Base-by-base conservation (phyloP, 2,113 vertebrate species). In the Hirundichthys speculiger region DNA sequence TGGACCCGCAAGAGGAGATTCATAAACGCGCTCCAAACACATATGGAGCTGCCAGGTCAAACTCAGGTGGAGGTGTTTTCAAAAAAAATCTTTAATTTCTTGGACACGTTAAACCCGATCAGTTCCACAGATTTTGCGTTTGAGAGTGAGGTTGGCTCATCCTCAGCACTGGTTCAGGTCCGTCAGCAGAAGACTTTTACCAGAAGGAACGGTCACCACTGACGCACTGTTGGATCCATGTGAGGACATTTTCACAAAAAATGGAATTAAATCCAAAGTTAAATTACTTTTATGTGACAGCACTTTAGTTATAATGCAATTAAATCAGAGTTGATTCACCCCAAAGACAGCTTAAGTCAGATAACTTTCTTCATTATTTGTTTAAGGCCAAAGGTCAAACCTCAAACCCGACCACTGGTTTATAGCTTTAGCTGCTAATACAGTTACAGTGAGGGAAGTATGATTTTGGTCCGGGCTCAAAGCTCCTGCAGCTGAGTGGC, bases 401-500 rank as follows among this genome's bases (percentile, higher is more conserved):
- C 41, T 7, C 4, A 41, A 63, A 67, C 56, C 25, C 30, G 46
- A 72, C 77, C 14, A 41, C 30, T 50, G 75, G 24, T 67, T 61
- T 45, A 8, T 6, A n/a, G 46, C 25, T 42, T 27, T 10, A 39
- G 49, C 43, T 39, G 75, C 52, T 61, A 57, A 63, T 59, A 46
- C 55, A 69, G 57, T 66, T 47, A 38, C 9, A 16, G 16, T 27
- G 72, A 66, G 45, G 15, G 55, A 69, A 19, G 64, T 50, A 68
- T 77, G 55, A 58, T 1, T 24, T 63, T 61, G 46, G 38, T 50
- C 59, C 60, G 24, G 71, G 64, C 25, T 76, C 64, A 54, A 69
- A 69, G 70, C 66, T 69, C 71, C 47, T 72, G 68, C 59, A 76
- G 63, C 67, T 79, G 78, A 72, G 72, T 69, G 80, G 72, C 89